These are phyloP conservation scores for Tethya wilhelma DNA, from an alignment of 37 sponge, comb jelly and placozoan species.

Conservation along the genomic window DNA sequence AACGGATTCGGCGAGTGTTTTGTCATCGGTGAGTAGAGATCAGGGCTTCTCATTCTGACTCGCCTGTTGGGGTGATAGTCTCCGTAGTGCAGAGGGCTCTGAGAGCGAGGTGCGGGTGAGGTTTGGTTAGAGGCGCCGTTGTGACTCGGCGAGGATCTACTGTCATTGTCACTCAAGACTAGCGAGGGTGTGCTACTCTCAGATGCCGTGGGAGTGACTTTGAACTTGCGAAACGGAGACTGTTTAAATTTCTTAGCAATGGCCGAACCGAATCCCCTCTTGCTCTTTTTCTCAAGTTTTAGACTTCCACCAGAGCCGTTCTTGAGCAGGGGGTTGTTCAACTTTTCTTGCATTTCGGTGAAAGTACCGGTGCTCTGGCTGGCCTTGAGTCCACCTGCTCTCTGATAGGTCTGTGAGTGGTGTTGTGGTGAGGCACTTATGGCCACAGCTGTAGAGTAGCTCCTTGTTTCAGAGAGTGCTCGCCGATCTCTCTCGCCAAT, in stretches of 20 bases:
- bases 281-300: neutral
- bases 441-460: neutral
- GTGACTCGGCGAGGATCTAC: constrained; percentile 6
- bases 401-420: neutral
- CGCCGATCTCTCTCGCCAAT: neutral
- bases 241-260: too few relatives aligned
- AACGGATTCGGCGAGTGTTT: neutral
- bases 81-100: too few relatives aligned
- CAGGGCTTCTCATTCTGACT: constrained; percentile 28
- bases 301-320: neutral
- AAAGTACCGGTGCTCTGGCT: too few relatives aligned
- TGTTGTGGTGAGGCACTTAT: neutral
- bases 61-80: too few relatives aligned
- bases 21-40: neutral
- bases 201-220: too few relatives aligned
- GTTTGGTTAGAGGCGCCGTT: too few relatives aligned
- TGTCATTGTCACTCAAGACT: too few relatives aligned
- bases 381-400: neutral
- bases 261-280: too few relatives aligned
- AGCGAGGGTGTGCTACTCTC: too few relatives aligned
- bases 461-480: neutral
- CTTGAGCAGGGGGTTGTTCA: neutral
- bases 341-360: too few relatives aligned
- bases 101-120: too few relatives aligned
- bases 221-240: too few relatives aligned